Evolutionary conservation across 2,797 vertebrate genomes (phyloP).

Genomic region (Toxotes lorentzi): DNA sequence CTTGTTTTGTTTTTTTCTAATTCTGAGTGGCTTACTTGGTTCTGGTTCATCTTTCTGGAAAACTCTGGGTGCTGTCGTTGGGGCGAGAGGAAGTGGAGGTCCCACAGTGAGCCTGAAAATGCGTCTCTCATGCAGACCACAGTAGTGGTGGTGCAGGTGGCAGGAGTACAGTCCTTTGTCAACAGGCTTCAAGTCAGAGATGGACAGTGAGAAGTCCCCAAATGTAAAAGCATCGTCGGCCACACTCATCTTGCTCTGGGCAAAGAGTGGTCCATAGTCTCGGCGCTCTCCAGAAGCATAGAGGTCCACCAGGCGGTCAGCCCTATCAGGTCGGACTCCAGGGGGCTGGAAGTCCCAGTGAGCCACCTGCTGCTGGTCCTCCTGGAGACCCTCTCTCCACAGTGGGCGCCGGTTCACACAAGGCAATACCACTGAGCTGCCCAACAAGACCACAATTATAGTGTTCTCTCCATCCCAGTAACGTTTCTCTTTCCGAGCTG

Average conservation of each 20-base stretch:
- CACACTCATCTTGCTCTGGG: slow-evolving; percentile 89
- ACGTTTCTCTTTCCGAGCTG: slow-evolving; percentile 86
- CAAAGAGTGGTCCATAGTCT: slow-evolving; percentile 89
- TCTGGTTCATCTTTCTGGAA: slow-evolving; percentile 66
- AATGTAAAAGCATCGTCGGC: slow-evolving; percentile 87
- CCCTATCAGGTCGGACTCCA: slow-evolving; percentile 91
- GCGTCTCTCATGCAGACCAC: slow-evolving; percentile 93
- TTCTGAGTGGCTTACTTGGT: slow-evolving; percentile 64
- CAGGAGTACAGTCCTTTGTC: slow-evolving; percentile 95
- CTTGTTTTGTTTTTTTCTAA: neutral
- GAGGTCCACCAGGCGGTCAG: slow-evolving; percentile 93
- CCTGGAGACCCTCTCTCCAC: slow-evolving; percentile 91
- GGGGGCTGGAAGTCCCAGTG: slow-evolving; percentile 97
- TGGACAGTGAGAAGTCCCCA: slow-evolving; percentile 93
- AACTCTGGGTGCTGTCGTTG: slow-evolving; percentile 46
- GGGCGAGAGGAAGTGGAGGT: slow-evolving; percentile 60
- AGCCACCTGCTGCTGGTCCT: slow-evolving; percentile 96
- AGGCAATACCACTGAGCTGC: slow-evolving; percentile 88
- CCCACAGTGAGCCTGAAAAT: slow-evolving; percentile 89
- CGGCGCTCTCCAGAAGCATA: slow-evolving; percentile 94
- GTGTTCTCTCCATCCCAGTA: slow-evolving; percentile 93
- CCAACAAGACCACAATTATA: slow-evolving; percentile 86
- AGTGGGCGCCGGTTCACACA: slow-evolving; percentile 91
- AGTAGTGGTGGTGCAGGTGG: slow-evolving; percentile 97
- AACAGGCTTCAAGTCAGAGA: slow-evolving; percentile 84